Evolutionary conservation across 92 coral and sea anemone species (phyloP).

Genomic region (Heliopora coerulea): DNA sequence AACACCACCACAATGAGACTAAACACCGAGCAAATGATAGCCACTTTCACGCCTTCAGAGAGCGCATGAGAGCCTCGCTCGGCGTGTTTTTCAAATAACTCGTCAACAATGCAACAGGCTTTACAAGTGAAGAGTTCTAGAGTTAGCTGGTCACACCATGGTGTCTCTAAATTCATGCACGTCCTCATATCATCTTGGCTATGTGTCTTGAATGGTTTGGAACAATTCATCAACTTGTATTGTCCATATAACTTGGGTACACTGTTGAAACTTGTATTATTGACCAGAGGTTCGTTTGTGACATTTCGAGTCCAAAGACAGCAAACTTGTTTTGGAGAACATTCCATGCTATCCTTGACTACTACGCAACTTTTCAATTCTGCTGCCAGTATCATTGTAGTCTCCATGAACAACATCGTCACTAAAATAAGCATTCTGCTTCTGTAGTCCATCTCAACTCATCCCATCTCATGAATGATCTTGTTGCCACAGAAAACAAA

Average conservation of each 20-base stretch:
- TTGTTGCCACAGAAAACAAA: no score
- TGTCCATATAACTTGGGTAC: not conserved
- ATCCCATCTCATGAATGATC: not conserved
- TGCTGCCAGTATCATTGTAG: not conserved
- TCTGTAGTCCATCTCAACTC: not conserved
- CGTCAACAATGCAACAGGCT: not conserved
- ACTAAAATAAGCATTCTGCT: not conserved
- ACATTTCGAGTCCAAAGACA: not conserved
- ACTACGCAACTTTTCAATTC: not conserved
- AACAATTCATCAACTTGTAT: not conserved
- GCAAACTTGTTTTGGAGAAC: not conserved
- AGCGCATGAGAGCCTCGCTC: not conserved
- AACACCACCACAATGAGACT: not conserved
- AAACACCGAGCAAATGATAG: constrained; percentile 2
- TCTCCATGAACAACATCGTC: not conserved
- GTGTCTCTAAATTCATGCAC: not conserved
- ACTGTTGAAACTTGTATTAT: no score
- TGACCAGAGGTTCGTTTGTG: not conserved
- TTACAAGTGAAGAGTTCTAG: not conserved
- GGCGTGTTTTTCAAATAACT: not conserved
- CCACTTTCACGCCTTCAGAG: not conserved
- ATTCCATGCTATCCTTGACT: not conserved
- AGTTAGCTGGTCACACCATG: not conserved
- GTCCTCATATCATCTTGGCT: not conserved
- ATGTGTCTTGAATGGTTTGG: not conserved